Evolutionary conservation across 2,888 invertebrate genomes (phyloP).

Genomic region (Troides aeacus): DNA sequence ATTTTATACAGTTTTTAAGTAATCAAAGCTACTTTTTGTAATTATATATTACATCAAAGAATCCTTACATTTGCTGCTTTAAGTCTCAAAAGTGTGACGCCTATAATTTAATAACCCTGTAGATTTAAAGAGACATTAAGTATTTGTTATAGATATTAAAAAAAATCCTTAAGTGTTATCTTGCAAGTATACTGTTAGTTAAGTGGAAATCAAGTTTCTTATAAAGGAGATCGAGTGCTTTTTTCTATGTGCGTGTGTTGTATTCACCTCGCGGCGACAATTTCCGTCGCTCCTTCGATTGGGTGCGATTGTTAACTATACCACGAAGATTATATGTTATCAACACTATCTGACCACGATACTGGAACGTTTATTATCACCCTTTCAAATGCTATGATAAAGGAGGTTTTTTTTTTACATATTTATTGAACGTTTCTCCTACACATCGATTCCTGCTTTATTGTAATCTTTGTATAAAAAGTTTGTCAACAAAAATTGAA

Average conservation of each 20-base stretch:
- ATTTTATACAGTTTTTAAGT: too few relatives aligned
- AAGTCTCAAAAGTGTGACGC: too few relatives aligned
- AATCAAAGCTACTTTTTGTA: too few relatives aligned
- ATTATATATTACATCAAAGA: too few relatives aligned
- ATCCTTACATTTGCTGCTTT: too few relatives aligned
- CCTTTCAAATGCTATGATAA: conserved; percentile 24
- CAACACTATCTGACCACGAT: conserved; percentile 56
- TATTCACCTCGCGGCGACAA: conserved; percentile 66
- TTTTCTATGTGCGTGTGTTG: conserved; percentile 57
- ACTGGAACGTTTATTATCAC: conserved; percentile 40
- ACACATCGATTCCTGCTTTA: too few relatives aligned
- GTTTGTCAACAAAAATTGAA: too few relatives aligned
- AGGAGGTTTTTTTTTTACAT: conserved; percentile 8
- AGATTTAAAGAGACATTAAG: too few relatives aligned
- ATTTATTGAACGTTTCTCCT: background rate
- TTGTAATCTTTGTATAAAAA: too few relatives aligned
- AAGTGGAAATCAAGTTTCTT: background rate
- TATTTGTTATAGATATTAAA: too few relatives aligned
- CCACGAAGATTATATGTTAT: conserved; percentile 71
- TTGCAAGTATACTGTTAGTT: background rate
- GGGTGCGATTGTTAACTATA: conserved; percentile 73
- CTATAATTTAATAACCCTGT: too few relatives aligned
- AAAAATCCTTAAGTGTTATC: background rate
- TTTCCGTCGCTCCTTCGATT: conserved; percentile 59
- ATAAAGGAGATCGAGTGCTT: background rate